Evolutionary conservation across 64 coral and sea anemone genomes (phyloP).

Genomic region (Dendrophyllia cribrosa): DNA sequence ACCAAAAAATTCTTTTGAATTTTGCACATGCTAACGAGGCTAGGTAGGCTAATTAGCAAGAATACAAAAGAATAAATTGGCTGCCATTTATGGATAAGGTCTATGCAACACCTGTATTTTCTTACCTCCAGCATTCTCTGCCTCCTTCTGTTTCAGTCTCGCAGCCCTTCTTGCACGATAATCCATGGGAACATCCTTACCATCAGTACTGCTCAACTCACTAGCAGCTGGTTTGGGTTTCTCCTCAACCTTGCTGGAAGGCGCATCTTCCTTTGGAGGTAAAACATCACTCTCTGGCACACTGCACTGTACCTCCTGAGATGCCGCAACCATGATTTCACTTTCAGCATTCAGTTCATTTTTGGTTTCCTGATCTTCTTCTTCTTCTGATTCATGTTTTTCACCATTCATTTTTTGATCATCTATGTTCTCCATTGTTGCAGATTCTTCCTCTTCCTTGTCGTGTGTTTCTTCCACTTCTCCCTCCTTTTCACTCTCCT

Average conservation of each 20-base stretch:
- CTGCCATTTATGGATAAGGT: too few relatives aligned
- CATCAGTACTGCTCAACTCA: not conserved
- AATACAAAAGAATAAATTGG: too few relatives aligned
- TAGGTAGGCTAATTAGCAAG: too few relatives aligned
- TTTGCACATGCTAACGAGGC: too few relatives aligned
- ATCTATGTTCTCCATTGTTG: slow-evolving; percentile 1
- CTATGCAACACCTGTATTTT: too few relatives aligned
- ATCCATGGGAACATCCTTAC: slow-evolving; percentile 10
- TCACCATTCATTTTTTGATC: slow-evolving; percentile 11
- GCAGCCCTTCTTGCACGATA: slow-evolving; percentile 30
- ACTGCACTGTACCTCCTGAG: not conserved
- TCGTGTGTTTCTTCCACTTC: slow-evolving; percentile 35
- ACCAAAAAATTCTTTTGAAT: too few relatives aligned
- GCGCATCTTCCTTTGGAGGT: not conserved
- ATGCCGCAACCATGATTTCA: slow-evolving; percentile 8
- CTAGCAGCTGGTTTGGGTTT: not conserved
- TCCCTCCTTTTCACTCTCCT: slow-evolving; percentile 4
- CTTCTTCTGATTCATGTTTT: not conserved
- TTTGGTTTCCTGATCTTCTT: slow-evolving; percentile 28
- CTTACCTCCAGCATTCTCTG: not conserved
- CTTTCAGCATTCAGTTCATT: not conserved
- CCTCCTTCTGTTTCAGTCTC: slow-evolving; percentile 2
- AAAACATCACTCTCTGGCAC: not conserved
- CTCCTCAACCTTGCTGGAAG: not conserved
- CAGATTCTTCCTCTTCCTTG: slow-evolving; percentile 13